Conservation (phyloP, 2,113 vertebrate genomes). For the Anoura caudifer region DNA sequence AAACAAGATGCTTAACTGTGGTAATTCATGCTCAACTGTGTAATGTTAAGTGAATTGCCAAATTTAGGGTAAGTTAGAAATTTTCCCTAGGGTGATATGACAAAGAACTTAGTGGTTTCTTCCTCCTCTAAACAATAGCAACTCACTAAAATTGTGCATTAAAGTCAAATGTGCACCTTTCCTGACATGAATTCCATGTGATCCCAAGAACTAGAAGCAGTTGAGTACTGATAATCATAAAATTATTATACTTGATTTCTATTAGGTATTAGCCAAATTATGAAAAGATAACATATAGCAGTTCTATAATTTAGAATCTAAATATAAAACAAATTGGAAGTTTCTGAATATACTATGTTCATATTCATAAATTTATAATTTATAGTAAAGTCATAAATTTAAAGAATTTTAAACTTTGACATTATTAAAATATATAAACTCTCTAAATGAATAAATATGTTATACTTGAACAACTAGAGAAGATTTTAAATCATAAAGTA, state of each 20-base stretch:
- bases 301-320: background rate
- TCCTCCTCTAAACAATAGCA: background rate
- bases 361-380: background rate
- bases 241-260: background rate
- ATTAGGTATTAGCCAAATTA: background rate
- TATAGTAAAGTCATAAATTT: background rate
- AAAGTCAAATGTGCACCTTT: background rate
- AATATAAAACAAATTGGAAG: background rate
- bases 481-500: background rate
- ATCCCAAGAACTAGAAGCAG: background rate
- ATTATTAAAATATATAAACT: background rate
- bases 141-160: background rate
- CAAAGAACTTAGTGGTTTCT: background rate
- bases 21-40: background rate
- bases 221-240: background rate
- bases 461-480: background rate
- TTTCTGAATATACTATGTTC: background rate
- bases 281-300: background rate
- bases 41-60: slow-evolving; percentile 11
- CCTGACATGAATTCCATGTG: background rate
- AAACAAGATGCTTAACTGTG: background rate
- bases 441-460: background rate
- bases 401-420: background rate
- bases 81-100: background rate
- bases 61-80: background rate